A percentile compares a stretch with the other conserved stretches of the same genome.
phyloP scores from a whole-genome alignment of 2,888 invertebrate genomes.

The Ethmia dodecea region DNA sequence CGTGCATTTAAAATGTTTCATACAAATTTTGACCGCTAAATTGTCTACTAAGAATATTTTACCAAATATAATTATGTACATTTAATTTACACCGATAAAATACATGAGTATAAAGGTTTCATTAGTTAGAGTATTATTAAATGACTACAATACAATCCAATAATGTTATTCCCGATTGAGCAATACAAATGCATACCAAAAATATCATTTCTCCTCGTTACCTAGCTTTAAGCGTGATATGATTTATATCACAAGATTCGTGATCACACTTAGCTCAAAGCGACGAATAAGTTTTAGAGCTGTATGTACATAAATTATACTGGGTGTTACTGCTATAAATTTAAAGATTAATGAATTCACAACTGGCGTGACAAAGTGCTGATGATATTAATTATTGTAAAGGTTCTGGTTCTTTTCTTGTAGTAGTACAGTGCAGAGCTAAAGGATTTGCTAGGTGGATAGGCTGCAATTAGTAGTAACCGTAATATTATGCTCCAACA shows the following conservation, averaged over 20 bases:
- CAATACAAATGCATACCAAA: conserved; percentile 70
- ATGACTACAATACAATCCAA: conserved; percentile 50
- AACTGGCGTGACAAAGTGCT: no score
- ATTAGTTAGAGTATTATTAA: conserved; percentile 43
- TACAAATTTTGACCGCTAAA: conserved; percentile 63
- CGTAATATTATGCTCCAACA: conserved; percentile 8
- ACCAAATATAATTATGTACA: conserved; percentile 48
- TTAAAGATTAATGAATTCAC: no score
- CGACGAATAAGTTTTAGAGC: conserved; percentile 3
- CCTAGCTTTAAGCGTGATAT: conserved; percentile 63
- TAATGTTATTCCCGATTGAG: conserved; percentile 65
- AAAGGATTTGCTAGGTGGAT: conserved; percentile 41
- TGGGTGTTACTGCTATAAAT: no score
- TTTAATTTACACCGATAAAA: conserved; percentile 42
- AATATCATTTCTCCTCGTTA: conserved; percentile 55
- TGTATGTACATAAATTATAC: no score
- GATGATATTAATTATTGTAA: no score
- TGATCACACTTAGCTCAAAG: conserved; percentile 24
- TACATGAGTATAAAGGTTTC: conserved; percentile 35
- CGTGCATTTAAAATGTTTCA: conserved; percentile 65
- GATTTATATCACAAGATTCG: conserved; percentile 58
- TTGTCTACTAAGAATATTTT: conserved; percentile 32
- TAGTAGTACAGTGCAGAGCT: conserved; percentile 47
- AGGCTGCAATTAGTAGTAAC: conserved; percentile 37
- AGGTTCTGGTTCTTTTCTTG: no score